These are phyloP conservation scores for Atta cephalotes DNA, from an alignment of 1,140 invertebrate genomes.

Conservation along the genomic window DNA sequence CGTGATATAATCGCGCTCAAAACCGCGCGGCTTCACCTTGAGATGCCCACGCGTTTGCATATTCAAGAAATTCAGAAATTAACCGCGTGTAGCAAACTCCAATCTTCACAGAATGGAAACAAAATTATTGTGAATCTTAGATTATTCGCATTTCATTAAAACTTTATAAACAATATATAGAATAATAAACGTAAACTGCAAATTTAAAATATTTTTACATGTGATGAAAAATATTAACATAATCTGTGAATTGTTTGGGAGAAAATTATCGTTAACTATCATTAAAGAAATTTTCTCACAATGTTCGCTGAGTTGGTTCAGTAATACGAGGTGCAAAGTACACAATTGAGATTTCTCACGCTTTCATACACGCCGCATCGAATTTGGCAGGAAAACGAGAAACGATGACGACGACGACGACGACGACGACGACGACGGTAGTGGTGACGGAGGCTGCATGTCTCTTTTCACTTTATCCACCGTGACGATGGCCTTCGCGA, in stretches of 20 bases:
- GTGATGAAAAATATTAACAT: background rate
- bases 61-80: slow-evolving; percentile 69
- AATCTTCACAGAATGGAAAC: slow-evolving; percentile 28
- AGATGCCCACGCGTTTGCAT: slow-evolving; percentile 64
- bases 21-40: slow-evolving; percentile 65
- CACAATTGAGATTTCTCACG: slow-evolving; percentile 16
- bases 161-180: background rate
- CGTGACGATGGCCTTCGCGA: slow-evolving; percentile 44
- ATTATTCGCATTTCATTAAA: background rate
- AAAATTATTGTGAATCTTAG: background rate
- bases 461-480: slow-evolving; percentile 52
- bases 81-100: slow-evolving; percentile 9
- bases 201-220: background rate
- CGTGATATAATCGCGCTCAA: slow-evolving; percentile 42
- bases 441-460: background rate
- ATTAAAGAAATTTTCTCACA: background rate
- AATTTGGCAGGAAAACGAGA: slow-evolving; percentile 44
- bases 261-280: background rate
- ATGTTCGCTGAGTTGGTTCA: background rate
- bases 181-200: background rate
- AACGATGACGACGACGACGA: background rate
- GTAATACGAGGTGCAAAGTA: background rate
- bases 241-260: background rate
- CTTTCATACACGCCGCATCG: slow-evolving; percentile 16
- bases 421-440: background rate